Base-by-base conservation (phyloP, 2,113 vertebrate genomes). In the Lophura nycthemera region DNA sequence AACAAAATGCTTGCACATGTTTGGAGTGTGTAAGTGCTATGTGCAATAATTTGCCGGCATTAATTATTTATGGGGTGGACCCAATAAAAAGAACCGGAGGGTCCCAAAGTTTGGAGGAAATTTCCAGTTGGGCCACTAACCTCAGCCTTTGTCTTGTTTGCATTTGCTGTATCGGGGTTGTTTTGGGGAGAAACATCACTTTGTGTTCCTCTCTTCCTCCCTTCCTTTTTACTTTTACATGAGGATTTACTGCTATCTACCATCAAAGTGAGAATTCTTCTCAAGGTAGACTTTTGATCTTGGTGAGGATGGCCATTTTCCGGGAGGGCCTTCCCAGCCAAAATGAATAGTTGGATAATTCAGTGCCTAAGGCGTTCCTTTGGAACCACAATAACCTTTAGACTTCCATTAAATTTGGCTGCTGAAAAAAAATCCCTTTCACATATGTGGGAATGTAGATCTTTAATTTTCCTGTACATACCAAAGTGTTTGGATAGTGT, bases 251-350 rank as follows among this genome's bases (percentile, higher is more conserved):
- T 84, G 47, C 17, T 79, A 9, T 64, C 56, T 56, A 17, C 66
- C 43, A 36, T 85, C 61, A 87, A 87, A 85, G 43, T 82, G 75
- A 84, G 48, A 40, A 50, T 61, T 57, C 67, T 66, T 76, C 75
- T 88, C n/a, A 45, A 89, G 45, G 78, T 54, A 94, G 54, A 59
- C 82, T 89, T 92, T 81, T 92, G 87, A 87, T 88, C 78, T 88
- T 52, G 27, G 40, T 70, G 21, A 89, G 15, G 59, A 89, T 70
- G 54, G 64, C 40, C 30, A 32, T 48, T 57, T 86, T 75, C 59
- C 79, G 59, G 36, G 18, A 40, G 22, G 19, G 42, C 70, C 70
- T 85, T 89, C 72, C 43, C 13, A 89, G 24, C 40, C 40, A 82
- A 79, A 95, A 88, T 34, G 38, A 82, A 60, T 22, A 78, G 57